These are phyloP conservation scores for Odontomachus brunneus DNA, from an alignment of 1,140 invertebrate genomes.

Conservation along the genomic window DNA sequence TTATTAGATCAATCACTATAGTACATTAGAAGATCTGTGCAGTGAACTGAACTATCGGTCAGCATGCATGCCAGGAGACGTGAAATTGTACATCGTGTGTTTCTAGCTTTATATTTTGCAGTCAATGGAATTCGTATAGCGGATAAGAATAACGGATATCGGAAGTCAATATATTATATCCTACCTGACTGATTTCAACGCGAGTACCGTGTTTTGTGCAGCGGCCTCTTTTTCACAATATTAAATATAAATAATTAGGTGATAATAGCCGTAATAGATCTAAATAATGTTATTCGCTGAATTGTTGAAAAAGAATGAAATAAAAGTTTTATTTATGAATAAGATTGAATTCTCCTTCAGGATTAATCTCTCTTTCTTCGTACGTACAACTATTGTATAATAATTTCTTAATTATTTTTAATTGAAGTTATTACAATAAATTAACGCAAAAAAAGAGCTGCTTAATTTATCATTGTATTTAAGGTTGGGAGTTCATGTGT, in stretches of 20 bases:
- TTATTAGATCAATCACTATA: no score
- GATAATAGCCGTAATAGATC: conserved; percentile 26
- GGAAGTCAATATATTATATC: not conserved
- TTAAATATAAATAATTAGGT: conserved; percentile 1
- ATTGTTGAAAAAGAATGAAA: conserved; percentile 35
- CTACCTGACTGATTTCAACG: conserved; percentile 2
- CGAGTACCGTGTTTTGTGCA: not conserved
- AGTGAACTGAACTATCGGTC: no score
- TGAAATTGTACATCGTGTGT: no score
- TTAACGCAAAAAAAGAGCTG: not conserved
- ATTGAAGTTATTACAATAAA: not conserved
- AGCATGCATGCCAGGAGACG: no score
- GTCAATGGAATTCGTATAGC: not conserved
- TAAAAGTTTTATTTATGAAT: conserved; percentile 52
- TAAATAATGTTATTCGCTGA: not conserved
- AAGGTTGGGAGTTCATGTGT: no score
- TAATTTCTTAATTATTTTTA: conserved; percentile 66
- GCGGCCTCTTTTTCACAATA: not conserved
- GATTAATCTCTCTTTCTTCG: conserved; percentile 9
- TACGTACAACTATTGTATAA: conserved; percentile 70
- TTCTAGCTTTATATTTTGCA: no score
- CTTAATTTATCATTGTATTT: no score
- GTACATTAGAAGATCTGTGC: no score
- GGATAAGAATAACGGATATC: conserved; percentile 1
- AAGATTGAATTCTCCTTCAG: not conserved